Evolutionary conservation across 2,113 vertebrate species (phyloP).

Genomic region (Grantiella picta): DNA sequence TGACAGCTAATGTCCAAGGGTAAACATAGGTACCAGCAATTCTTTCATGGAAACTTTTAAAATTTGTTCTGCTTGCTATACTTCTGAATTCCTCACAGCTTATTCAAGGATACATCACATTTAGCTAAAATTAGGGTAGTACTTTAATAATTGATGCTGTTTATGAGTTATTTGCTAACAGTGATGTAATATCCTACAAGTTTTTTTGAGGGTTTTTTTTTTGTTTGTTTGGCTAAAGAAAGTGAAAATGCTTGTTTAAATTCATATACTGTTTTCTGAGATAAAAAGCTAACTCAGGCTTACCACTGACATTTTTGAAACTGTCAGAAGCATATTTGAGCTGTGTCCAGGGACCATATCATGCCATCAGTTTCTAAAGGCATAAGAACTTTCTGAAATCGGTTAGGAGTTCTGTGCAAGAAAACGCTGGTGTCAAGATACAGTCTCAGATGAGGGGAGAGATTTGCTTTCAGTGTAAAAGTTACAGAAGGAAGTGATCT

Average conservation of each 20-base stretch:
- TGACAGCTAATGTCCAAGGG: not conserved
- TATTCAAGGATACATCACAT: not conserved
- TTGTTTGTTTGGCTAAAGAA: not conserved
- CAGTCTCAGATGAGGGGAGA: not conserved
- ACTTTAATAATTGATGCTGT: not conserved
- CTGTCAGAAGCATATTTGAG: constrained; percentile 5
- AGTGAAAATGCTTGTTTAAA: constrained; percentile 35
- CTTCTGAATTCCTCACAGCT: not conserved
- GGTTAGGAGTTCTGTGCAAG: not conserved
- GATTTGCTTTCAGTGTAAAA: not conserved
- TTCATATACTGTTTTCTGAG: not conserved
- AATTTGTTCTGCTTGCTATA: not conserved
- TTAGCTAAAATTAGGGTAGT: not conserved
- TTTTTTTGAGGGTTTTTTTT: no score
- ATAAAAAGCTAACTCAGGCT: constrained; percentile 20
- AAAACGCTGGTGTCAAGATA: not conserved
- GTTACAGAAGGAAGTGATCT: not conserved
- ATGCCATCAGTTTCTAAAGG: not conserved
- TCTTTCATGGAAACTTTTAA: not conserved
- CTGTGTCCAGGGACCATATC: not conserved
- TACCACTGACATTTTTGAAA: constrained; percentile 45
- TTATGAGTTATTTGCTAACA: not conserved
- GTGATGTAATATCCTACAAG: not conserved
- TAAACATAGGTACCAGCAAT: not conserved
- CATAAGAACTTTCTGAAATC: not conserved